These are phyloP conservation scores for Ptilonorhynchus violaceus DNA, from an alignment of 2,113 vertebrate species.

Conservation along the genomic window DNA sequence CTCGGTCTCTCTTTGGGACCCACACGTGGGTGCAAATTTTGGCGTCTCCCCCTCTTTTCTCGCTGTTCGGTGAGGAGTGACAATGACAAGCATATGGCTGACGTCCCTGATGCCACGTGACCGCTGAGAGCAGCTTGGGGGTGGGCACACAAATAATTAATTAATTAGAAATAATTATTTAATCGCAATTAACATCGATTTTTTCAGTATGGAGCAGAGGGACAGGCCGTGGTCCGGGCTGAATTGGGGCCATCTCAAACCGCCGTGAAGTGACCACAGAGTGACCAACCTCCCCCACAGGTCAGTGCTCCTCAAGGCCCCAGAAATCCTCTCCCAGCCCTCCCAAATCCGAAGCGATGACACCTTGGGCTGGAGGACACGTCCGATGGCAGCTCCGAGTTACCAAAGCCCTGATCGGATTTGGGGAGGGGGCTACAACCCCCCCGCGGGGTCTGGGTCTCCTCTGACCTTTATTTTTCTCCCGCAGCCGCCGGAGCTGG, in stretches of 20 bases:
- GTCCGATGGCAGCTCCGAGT: not conserved
- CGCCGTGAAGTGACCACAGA: fast-evolving
- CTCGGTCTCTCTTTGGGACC: fast-evolving
- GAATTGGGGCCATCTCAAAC: too few relatives aligned
- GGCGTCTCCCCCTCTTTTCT: fast-evolving
- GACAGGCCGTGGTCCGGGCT: fast-evolving
- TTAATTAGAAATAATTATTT: fast-evolving
- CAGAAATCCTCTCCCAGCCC: fast-evolving
- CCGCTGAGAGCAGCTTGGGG: not conserved
- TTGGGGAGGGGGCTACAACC: not conserved
- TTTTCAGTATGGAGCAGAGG: fast-evolving
- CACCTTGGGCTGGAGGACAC: not conserved
- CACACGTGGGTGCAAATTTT: not conserved
- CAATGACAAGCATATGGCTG: not conserved
- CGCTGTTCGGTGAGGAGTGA: not conserved
- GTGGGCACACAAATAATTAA: fast-evolving
- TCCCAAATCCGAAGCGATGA: not conserved
- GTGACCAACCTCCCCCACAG: fast-evolving
- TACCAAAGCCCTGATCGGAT: not conserved
- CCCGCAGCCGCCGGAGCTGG: not conserved
- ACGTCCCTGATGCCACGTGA: not conserved
- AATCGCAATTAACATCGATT: fast-evolving
- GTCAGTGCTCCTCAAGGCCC: not conserved
- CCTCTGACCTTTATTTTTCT: not conserved
- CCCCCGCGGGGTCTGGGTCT: fast-evolving